Percentiles rank a stretch among this genome's conserved stretches.
phyloP scores from a whole-genome alignment of 2,888 invertebrate genomes.

The Cheiracanthium punctorium region DNA sequence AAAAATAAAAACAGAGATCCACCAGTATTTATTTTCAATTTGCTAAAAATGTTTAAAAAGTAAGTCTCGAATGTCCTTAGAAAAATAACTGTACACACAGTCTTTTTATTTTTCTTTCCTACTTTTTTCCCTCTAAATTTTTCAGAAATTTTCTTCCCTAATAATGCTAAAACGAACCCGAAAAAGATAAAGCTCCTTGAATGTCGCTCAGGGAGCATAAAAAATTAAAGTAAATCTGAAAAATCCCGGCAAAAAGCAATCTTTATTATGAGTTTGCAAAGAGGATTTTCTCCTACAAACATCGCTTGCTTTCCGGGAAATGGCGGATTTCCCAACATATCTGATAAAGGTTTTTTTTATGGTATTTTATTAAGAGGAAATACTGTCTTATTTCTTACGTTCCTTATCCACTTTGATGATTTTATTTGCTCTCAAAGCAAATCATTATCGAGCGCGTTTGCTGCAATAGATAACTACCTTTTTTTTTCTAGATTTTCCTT shows the following conservation, averaged over 20 bases:
- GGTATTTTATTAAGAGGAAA: conserved; percentile 4
- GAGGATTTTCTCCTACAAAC: background rate
- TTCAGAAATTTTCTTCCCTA: background rate
- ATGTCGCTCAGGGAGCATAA: background rate
- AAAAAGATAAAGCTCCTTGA: background rate
- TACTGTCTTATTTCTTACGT: background rate
- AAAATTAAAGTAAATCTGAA: conserved; percentile 4
- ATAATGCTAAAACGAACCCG: conserved; percentile 2
- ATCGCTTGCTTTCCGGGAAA: background rate
- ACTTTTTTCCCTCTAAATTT: background rate
- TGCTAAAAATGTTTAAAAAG: too few relatives aligned
- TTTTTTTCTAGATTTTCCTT: too few relatives aligned
- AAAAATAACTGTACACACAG: too few relatives aligned
- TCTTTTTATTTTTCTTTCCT: too few relatives aligned
- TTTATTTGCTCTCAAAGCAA: background rate
- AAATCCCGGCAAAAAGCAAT: background rate
- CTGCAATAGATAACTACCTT: background rate
- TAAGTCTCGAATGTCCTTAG: too few relatives aligned
- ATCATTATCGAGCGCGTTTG: background rate
- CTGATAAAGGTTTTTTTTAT: conserved; percentile 9
- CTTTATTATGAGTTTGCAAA: background rate
- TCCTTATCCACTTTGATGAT: conserved; percentile 15
- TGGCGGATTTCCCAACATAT: conserved; percentile 7
- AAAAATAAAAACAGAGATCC: too few relatives aligned
- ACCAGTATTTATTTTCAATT: too few relatives aligned